These are phyloP conservation scores for Amphiprion percula DNA, from an alignment of 2,113 vertebrate species.

Conservation along the genomic window DNA sequence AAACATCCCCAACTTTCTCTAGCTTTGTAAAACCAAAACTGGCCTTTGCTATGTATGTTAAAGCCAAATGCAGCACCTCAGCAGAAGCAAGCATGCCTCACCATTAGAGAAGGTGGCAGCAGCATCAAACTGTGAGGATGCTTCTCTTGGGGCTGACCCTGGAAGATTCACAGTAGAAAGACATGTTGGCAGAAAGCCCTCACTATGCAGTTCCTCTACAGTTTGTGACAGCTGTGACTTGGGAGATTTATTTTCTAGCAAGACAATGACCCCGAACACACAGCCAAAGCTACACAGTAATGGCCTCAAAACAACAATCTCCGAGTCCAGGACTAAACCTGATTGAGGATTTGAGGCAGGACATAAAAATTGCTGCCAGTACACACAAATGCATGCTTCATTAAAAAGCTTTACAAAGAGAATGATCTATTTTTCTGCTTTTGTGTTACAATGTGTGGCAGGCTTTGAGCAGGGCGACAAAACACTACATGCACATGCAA, in stretches of 20 bases:
- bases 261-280: background rate
- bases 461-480: background rate
- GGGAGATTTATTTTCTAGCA: background rate
- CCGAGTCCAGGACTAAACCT: background rate
- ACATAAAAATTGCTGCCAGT: background rate
- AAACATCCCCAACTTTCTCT: background rate
- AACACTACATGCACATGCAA: background rate
- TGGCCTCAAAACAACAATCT: background rate
- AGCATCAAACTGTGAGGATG: background rate
- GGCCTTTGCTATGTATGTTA: background rate
- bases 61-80: background rate
- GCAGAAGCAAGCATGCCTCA: background rate
- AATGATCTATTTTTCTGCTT: slow-evolving; percentile 9
- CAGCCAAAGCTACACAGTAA: slow-evolving; percentile 9
- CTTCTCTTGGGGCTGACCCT: background rate
- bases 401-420: too few species aligned
- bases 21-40: background rate
- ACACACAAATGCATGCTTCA: too few species aligned
- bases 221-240: background rate
- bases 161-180: background rate
- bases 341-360: background rate
- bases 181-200: background rate
- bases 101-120: background rate
- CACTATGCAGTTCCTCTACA: background rate
- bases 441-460: too few species aligned